Evolutionary conservation across 2,797 vertebrate genomes (phyloP), one percentile per base, ranked within the genome.

Genomic region (Ctenochaetus hawaiiensis): DNA sequence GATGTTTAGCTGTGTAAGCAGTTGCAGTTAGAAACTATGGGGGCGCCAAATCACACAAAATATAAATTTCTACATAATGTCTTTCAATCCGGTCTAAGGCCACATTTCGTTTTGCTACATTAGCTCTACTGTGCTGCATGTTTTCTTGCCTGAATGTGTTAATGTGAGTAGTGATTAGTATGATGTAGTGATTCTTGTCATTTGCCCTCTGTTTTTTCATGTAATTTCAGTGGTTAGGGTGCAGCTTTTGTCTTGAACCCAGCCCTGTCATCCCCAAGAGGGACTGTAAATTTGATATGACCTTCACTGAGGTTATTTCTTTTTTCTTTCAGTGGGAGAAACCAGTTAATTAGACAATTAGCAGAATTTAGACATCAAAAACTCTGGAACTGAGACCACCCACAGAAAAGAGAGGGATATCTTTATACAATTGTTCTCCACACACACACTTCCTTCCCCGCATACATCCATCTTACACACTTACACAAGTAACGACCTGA

Each of bases 301-400:
- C n/a, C 39, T 73, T 6, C 41, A 10, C 48, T 52, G n/a, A 67
- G 22, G 11, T 41, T 39, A 2, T 59, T 63, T 67, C 8, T 54
- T 0, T 48, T 41, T 75, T 53, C 56, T 60, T 5, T 68, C 10
- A 13, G 8, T 45, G 41, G 44, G 12, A 26, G 52, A 43, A 57
- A 44, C 22, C 2, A 20, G 16, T 26, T 60, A 18, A 80, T 64
- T 9, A 13, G 34, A 72, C 61, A 58, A n/a, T 30, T 12, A 68
- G 7, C 47, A 45, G n/a, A 68, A 63, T 75, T 49, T n/a, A 72
- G 34, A 78, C 64, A 64, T 72, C 56, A 77, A 72, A 78, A 17
- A 23, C 8, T 77, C 17, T 63, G 49, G 18, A 67, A 65, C 57
- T 53, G 17, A 71, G 59, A 16, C 5, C 0, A 0, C 53, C 43